Evolutionary conservation across 2,797 vertebrate species (phyloP).

Genomic region (Phoxinus dragarum): DNA sequence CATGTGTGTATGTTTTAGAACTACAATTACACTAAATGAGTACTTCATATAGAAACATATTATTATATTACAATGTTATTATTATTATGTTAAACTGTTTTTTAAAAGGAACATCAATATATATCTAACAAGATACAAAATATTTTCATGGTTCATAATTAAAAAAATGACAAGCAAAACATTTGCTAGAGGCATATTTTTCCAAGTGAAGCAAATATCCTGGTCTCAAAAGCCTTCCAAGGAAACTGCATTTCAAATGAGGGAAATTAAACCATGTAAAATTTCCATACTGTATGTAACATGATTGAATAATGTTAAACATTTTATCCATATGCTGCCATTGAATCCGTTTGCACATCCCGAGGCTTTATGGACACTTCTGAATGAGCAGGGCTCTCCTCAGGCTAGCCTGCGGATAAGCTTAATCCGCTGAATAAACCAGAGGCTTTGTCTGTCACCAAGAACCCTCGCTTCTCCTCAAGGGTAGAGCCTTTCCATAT

Average conservation of each 20-base stretch:
- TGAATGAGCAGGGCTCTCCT: slow-evolving; percentile 42
- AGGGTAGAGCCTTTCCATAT: slow-evolving; percentile 34
- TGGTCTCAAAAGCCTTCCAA: slow-evolving; percentile 5
- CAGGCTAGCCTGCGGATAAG: slow-evolving; percentile 37
- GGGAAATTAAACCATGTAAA: slow-evolving; percentile 5
- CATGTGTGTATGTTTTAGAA: background rate
- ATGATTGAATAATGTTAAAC: slow-evolving; percentile 40
- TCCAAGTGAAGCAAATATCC: background rate
- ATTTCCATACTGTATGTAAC: slow-evolving; percentile 3
- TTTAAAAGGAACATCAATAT: background rate
- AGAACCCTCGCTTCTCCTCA: slow-evolving; percentile 21
- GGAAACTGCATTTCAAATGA: background rate
- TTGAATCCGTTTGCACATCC: slow-evolving; percentile 22
- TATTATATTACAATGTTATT: background rate
- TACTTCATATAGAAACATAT: background rate
- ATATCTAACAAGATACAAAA: slow-evolving; percentile 15
- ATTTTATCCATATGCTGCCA: slow-evolving; percentile 30
- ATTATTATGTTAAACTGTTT: background rate
- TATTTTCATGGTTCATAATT: background rate
- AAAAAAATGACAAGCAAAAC: background rate
- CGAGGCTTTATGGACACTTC: slow-evolving; percentile 14
- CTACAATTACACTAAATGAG: slow-evolving; percentile 9
- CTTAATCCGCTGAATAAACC: slow-evolving; percentile 49
- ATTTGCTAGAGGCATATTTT: background rate
- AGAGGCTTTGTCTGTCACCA: slow-evolving; percentile 49